Evolutionary conservation across 2,888 invertebrate species (phyloP).

Genomic region (Pandemis heparana): DNA sequence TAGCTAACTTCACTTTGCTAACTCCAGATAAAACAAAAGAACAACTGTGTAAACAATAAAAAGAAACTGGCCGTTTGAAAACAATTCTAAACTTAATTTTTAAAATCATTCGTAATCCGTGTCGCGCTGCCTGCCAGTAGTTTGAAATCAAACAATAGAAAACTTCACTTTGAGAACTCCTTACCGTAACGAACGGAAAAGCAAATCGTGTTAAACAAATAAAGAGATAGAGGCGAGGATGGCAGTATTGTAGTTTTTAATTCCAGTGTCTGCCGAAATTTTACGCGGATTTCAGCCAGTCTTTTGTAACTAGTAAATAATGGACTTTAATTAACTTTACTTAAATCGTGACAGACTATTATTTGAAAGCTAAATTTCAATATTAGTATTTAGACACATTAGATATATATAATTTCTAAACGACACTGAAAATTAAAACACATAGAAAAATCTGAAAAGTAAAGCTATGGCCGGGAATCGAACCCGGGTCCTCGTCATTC

Average conservation of each 20-base stretch:
- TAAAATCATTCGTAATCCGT: conserved; percentile 1
- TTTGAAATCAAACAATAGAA: conserved; percentile 37
- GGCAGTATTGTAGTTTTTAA: conserved; percentile 38
- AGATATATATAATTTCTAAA: too few relatives aligned
- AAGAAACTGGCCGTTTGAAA: conserved; percentile 7
- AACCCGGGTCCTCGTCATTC: too few relatives aligned
- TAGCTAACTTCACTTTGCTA: neutral
- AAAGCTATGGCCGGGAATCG: too few relatives aligned
- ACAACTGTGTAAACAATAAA: conserved; percentile 3
- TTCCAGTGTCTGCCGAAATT: conserved; percentile 21
- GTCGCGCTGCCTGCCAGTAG: conserved; percentile 5
- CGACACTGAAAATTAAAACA: too few relatives aligned
- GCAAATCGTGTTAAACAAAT: conserved; percentile 43
- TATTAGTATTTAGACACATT: too few relatives aligned
- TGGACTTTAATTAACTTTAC: conserved; percentile 11
- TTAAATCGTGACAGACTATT: neutral
- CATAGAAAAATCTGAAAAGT: too few relatives aligned
- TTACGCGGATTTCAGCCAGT: conserved; percentile 11
- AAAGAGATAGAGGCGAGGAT: conserved; percentile 36
- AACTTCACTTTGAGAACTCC: conserved; percentile 34
- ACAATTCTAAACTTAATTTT: conserved; percentile 22
- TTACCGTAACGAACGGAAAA: conserved; percentile 40
- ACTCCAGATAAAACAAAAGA: neutral
- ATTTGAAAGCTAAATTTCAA: neutral
- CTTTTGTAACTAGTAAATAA: conserved; percentile 20